Conservation (phyloP, 2,113 vertebrate species). For the Dryoscopus gambensis region DNA sequence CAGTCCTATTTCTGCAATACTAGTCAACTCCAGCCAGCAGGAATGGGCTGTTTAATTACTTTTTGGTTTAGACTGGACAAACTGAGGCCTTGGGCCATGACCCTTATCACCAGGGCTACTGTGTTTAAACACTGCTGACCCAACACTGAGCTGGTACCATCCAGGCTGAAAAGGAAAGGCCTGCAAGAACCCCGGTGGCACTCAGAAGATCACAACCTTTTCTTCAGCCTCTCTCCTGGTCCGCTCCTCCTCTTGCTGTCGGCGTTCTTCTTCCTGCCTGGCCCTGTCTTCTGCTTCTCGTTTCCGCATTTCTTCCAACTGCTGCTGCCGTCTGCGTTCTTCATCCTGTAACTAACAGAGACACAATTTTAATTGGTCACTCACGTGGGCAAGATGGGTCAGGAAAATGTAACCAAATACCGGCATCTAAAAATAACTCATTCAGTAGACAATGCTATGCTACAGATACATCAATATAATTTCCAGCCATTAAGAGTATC, state of each 20-base stretch:
- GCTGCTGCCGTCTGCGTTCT: conserved; percentile 91
- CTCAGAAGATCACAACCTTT: conserved; percentile 81
- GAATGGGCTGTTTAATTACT: background rate
- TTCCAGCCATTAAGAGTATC: background rate
- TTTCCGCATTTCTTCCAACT: conserved; percentile 91
- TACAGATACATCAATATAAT: background rate
- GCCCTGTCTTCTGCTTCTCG: conserved; percentile 91
- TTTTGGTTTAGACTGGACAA: background rate
- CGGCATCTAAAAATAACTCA: background rate
- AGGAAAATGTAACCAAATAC: background rate
- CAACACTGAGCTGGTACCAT: background rate
- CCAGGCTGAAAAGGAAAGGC: background rate
- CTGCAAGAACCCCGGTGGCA: background rate
- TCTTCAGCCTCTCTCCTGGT: conserved; percentile 85
- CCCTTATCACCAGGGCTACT: background rate
- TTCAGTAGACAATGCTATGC: background rate
- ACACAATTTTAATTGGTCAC: background rate
- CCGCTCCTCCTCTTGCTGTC: conserved; percentile 90
- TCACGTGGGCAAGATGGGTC: rapidly evolving
- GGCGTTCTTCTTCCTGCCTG: conserved; percentile 88
- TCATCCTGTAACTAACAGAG: conserved; percentile 92
- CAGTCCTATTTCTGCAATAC: background rate
- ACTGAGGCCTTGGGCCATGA: background rate
- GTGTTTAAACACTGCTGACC: background rate
- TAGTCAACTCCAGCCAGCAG: background rate